Percentiles rank a stretch among this genome's conserved stretches.
phyloP scores from a whole-genome alignment of 2,888 invertebrate genomes.

The Ypsolopha sequella region DNA sequence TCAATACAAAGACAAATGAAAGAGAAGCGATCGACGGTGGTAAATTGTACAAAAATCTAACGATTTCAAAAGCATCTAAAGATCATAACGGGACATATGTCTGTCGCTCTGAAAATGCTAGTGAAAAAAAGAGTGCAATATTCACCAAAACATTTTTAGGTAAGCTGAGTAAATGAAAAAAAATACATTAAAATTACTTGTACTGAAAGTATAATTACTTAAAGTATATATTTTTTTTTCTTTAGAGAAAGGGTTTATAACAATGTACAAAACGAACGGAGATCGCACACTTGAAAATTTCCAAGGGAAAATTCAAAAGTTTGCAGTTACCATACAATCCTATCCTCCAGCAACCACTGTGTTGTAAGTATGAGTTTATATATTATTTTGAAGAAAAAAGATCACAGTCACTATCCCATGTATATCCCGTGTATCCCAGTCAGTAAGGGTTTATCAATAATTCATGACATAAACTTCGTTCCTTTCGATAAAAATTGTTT shows the following conservation, averaged over 20 bases:
- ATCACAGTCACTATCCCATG: too few relatives aligned
- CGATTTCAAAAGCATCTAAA: constrained; percentile 30
- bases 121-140: constrained; percentile 9
- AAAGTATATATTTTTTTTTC: constrained; percentile 6
- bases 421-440: too few relatives aligned
- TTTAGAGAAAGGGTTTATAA: constrained; percentile 24
- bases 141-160: constrained; percentile 25
- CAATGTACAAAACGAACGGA: constrained; percentile 11
- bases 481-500: too few relatives aligned
- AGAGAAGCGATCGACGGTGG: constrained; percentile 15
- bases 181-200: too few relatives aligned
- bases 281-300: constrained; percentile 2
- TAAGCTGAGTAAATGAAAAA: constrained; percentile 12
- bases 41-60: constrained; percentile 30
- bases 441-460: too few relatives aligned
- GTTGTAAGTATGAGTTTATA: constrained; percentile 25
- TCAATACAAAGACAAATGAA: constrained; percentile 19
- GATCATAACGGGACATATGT: constrained; percentile 32
- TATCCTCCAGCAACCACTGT: constrained; percentile 26
- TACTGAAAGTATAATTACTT: not conserved
- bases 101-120: constrained; percentile 29
- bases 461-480: too few relatives aligned
- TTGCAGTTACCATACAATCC: constrained; percentile 17
- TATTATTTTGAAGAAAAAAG: too few relatives aligned
- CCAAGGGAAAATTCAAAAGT: constrained; percentile 5